Base-by-base conservation (phyloP, 53 echinoderm and acorn worm genomes). In the Patiria pectinifera region DNA sequence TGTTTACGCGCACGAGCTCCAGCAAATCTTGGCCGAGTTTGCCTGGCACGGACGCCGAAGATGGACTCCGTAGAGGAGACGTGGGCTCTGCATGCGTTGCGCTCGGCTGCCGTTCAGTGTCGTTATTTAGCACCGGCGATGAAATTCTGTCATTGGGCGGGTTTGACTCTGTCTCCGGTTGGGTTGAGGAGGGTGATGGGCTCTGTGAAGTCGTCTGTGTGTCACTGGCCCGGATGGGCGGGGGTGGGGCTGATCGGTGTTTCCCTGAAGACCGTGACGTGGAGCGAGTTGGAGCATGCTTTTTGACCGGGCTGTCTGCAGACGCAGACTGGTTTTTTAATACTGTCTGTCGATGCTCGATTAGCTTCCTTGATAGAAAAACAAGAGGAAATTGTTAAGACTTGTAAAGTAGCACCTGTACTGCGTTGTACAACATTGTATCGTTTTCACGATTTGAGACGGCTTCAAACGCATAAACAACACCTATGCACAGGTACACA, bases 1-100 rank as follows among this genome's bases (percentile, higher is more conserved):
- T 99, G 82, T 94, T 82, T 45, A 83, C 92, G 45, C 99, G 94
- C 26, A 99, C 97, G 62, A 93, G 87, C 93, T 99, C 99, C 49
- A 99, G 94, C 45, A 99, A 91, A 59, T 99, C 97, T 53, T 91
- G 86, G 19, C 94, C 92, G 18, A 99, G 93, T 19, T 89, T 91
- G 21, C 69, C 71, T 10, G 99, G 96, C 71, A 97, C 89, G 12
- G 84, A 80, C 5, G 0, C 8, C 80, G 83, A 70, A 16, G 79
- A 53, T 3, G 72, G 76, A 66, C 60, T 10, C 66, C 43, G 48
- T 7, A 47, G 3, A 22, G 89, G 89, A 0, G 91, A 82, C n/a
- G 60, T 59, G 22, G 49, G 44, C 62, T 85, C 69, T 45, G 45
- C 62, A 48, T 61, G 76, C 25, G 15, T 63, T 7, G 24, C 18